phyloP scores from a whole-genome alignment of 35 echinoderm and acorn worm species.

The Strongylocentrotus purpuratus region DNA sequence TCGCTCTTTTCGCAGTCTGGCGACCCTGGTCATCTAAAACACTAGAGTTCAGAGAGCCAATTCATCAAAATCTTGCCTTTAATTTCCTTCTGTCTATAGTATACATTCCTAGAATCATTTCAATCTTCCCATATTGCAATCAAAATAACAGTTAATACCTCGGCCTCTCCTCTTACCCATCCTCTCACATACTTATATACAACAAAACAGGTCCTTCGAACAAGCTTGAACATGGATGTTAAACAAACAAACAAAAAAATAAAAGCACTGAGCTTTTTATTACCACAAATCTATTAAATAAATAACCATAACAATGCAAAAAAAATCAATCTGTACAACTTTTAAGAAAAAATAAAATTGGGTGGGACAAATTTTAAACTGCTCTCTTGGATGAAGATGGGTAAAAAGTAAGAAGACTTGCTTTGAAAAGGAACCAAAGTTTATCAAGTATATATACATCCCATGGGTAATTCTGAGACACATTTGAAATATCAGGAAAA shows the following conservation, averaged over 20 bases:
- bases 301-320: not conserved
- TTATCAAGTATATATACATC: not conserved
- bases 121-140: not conserved
- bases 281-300: not conserved
- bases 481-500: not conserved
- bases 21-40: too few relatives aligned
- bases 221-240: not conserved
- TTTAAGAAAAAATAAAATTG: not conserved
- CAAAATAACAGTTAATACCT: not conserved
- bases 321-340: not conserved
- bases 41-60: too few relatives aligned
- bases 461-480: not conserved
- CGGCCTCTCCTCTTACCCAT: not conserved
- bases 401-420: not conserved
- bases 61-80: not conserved
- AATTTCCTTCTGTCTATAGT: not conserved
- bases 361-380: not conserved
- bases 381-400: not conserved
- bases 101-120: not conserved
- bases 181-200: not conserved
- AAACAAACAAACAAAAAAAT: constrained; percentile 10
- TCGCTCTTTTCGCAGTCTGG: not conserved
- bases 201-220: not conserved
- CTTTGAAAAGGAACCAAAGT: not conserved
- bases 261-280: not conserved